Evolutionary conservation across 2,113 vertebrate species (phyloP), one percentile per base, ranked within the genome.

Genomic region (Caloenas nicobarica): DNA sequence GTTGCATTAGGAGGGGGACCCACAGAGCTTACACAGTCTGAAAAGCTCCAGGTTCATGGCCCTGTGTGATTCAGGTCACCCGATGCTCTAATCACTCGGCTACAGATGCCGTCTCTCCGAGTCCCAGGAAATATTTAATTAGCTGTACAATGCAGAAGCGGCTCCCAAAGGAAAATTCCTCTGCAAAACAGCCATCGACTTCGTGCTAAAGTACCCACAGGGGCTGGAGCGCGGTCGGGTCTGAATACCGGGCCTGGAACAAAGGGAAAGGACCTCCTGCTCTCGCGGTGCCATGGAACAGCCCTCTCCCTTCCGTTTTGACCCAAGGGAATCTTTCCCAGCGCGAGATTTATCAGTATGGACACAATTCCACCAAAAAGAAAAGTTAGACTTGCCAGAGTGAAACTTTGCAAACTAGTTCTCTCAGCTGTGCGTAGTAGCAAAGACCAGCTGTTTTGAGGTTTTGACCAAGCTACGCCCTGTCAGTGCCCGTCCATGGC

Each of bases 121-220:
- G 93, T 95, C 94, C 81, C 81, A 96, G 96, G 96, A 97, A 96
- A 96, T 97, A 94, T 96, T 97, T 97, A 97, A 97, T 97, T 96
- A 97, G 96, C 78, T 93, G 81, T 95, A 96, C 95, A 97, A 97
- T 95, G 91, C 94, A 96, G 69, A 92, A 93, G 77, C 73, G 51
- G 91, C 81, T 95, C 83, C 95, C 91, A 96, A 84, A 95, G 89
- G 86, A 95, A 96, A 97, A 96, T 95, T 96, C 93, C 89, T 95
- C 93, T 64, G 81, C 57, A 89, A 93, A 95, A 95, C 76, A 96
- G 77, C 81, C 53, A 84, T 91, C 61, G 1, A 70, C 86, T 95
- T 93, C 8, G 0, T 89, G 89, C 68, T 92, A 57, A 95, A 95
- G 65, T 74, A 88, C 61, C 73, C 83, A 74, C 0, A 2, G 69